Percentiles rank a stretch among this genome's conserved stretches.
phyloP scores from a whole-genome alignment of 2,888 invertebrate genomes.

The Toxonevra muliebris region DNA sequence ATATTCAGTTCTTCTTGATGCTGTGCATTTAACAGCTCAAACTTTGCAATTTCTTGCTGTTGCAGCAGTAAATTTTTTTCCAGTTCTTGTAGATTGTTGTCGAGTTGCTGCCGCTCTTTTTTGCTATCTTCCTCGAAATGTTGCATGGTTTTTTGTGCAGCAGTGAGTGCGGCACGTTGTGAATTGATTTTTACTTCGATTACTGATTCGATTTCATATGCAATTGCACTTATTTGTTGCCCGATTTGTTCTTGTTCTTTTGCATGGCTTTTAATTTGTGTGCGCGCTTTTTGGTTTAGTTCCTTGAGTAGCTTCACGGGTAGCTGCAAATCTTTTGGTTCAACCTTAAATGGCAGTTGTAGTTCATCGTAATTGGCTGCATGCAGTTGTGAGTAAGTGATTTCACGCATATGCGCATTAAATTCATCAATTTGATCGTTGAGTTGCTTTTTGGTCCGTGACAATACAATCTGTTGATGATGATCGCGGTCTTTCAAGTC shows the following conservation, averaged over 20 bases:
- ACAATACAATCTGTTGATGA: constrained; percentile 51
- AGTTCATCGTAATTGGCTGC: constrained; percentile 38
- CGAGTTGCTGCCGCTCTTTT: constrained; percentile 20
- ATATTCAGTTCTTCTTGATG: constrained; percentile 17
- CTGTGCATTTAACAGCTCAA: constrained; percentile 19
- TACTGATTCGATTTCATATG: constrained; percentile 25
- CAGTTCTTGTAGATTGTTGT: constrained; percentile 32
- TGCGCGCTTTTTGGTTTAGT: constrained; percentile 17
- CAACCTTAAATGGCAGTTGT: constrained; percentile 45
- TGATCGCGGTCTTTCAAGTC: constrained; percentile 50
- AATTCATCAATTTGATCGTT: constrained; percentile 48
- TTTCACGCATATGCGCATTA: constrained; percentile 46
- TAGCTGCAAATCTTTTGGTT: constrained; percentile 32
- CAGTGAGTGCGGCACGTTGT: constrained; percentile 30
- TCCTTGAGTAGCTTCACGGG: constrained; percentile 31
- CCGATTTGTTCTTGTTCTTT: constrained; percentile 24
- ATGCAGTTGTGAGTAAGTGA: constrained; percentile 44
- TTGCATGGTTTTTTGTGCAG: constrained; percentile 28
- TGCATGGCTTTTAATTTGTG: constrained; percentile 23
- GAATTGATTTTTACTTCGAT: constrained; percentile 31
- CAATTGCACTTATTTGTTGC: constrained; percentile 22
- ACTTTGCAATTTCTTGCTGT: constrained; percentile 25
- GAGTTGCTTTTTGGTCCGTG: constrained; percentile 51
- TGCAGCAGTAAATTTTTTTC: constrained; percentile 27
- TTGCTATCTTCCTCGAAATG: constrained; percentile 34